Evolutionary conservation across 2,888 invertebrate species (phyloP).

Genomic region (Amphipyra tragopoginis): DNA sequence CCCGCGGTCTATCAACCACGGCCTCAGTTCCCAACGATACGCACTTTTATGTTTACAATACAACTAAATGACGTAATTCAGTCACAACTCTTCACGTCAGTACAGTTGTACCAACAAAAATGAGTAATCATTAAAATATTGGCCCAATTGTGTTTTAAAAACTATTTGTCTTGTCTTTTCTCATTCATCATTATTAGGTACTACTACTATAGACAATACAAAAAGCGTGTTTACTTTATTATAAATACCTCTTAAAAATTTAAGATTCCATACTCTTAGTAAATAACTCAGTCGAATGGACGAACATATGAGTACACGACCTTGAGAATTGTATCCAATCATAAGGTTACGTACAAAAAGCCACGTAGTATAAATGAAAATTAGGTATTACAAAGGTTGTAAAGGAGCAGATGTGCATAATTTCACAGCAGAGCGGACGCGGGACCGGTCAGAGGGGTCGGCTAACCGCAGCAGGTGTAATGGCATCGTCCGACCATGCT

Average conservation of each 20-base stretch:
- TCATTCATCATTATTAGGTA: not conserved
- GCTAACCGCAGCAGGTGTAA: conserved; percentile 82
- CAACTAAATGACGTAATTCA: conserved; percentile 31
- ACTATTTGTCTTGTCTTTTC: not conserved
- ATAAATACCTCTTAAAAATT: too few species aligned
- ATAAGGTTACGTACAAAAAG: conserved; percentile 17
- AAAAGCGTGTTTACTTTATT: too few species aligned
- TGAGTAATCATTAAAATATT: conserved; percentile 7
- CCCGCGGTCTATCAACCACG: conserved; percentile 65
- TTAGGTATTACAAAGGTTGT: conserved; percentile 53
- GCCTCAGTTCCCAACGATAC: conserved; percentile 49
- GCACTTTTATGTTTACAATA: conserved; percentile 43
- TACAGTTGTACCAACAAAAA: conserved; percentile 16
- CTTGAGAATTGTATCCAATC: conserved; percentile 29
- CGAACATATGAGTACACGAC: conserved; percentile 1
- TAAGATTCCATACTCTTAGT: not conserved
- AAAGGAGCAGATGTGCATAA: conserved; percentile 82
- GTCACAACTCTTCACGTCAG: conserved; percentile 17
- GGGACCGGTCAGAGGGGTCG: conserved; percentile 81
- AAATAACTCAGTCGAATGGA: not conserved
- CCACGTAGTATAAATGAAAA: conserved; percentile 35
- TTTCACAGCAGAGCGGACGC: conserved; percentile 84
- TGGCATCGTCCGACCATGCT: conserved; percentile 51
- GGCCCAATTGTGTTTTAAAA: not conserved
- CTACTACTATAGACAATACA: not conserved